Base-by-base conservation (phyloP, 1,140 invertebrate genomes). In the Zophobas atratus region DNA sequence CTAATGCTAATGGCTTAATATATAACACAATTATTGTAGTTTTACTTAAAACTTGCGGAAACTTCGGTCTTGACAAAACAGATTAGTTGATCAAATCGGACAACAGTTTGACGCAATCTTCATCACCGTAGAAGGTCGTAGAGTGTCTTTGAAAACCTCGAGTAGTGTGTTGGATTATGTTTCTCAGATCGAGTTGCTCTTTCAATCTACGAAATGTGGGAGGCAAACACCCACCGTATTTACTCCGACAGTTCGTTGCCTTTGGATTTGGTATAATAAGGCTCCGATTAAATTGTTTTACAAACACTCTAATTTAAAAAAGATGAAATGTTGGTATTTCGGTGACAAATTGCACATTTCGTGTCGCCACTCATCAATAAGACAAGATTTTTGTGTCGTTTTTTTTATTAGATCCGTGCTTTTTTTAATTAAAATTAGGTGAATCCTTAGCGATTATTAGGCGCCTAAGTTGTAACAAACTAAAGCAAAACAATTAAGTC, bases 51-150 rank as follows among this genome's bases (percentile, higher is more conserved):
- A 67, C 55, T 57, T 57, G 55, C 32, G 8, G 60, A 67, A 67
- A 67, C 60, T 67, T 67, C 6, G 38, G 20, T 67, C 32, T 33
- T 2, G 36, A 67, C 43, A 39, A 67, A 67, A 67, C 43, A 43
- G 60, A 67, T 67, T 67, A 67, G 60, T 67, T 67, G 60, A 67
- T 67, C 60, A 67, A 67, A 67, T 67, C 60, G 60, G 60, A 67
- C 60, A 67, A 67, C 60, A 67, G 43, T 39, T 67, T 67, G 60
- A 67, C 60, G 60, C 60, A 67, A 67, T 67, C 60, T 67, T 39
- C 60, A 67, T 67, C 60, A 67, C 41, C 43, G 41, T 67, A 67
- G 60, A 67, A 43, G 60, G 60, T 67, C 39, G 60, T 67, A 36
- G 20, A 67, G 60, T 67, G 60, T 67, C 60, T 67, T 67, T 67